Evolutionary conservation across 2,888 invertebrate species (phyloP).

Genomic region (Trissolcus brochymenae): DNA sequence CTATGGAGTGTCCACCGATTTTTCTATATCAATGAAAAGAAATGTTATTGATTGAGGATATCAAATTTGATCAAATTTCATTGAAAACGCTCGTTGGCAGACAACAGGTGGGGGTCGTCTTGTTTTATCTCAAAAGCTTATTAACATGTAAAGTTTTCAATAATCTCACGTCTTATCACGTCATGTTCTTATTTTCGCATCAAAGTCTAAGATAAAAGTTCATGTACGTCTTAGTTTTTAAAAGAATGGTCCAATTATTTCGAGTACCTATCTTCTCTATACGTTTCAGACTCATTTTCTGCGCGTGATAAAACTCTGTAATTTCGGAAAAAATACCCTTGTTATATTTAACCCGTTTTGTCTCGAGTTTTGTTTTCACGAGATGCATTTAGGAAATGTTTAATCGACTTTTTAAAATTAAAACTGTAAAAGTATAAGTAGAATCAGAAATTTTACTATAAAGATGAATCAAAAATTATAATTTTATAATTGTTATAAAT

Average conservation of each 20-base stretch:
- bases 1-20: no score
- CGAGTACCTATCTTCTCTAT: constrained; percentile 19
- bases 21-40: no score
- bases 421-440: no score
- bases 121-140: neutral
- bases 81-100: no score
- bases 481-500: no score
- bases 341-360: no score
- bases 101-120: no score
- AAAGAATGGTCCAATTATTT: constrained; percentile 34
- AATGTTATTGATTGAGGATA: no score
- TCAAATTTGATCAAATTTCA: no score
- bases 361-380: constrained; percentile 8
- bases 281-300: constrained; percentile 21
- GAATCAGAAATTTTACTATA: no score
- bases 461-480: no score
- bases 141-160: constrained; percentile 31
- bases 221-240: constrained; percentile 25
- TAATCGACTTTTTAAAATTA: no score
- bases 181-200: constrained; percentile 20
- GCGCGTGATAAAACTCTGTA: constrained; percentile 26
- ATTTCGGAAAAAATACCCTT: constrained; percentile 12
- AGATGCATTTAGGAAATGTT: neutral
- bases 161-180: constrained; percentile 24
- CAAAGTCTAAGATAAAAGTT: constrained; percentile 20